phyloP scores from a whole-genome alignment of 2,888 invertebrate species.

The Apocheima hispidaria region DNA sequence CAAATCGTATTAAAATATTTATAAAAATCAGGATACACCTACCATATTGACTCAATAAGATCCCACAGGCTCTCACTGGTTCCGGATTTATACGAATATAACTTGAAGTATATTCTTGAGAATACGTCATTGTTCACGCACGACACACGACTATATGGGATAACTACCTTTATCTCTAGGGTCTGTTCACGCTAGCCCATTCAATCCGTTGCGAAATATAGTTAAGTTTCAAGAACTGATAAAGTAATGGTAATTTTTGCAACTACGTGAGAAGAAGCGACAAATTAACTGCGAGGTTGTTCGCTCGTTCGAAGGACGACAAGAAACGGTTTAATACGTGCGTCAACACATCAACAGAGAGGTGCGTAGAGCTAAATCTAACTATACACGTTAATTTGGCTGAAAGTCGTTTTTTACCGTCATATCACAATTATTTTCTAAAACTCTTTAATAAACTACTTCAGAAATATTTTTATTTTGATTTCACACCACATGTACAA shows the following conservation, averaged over 20 bases:
- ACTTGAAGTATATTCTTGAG: not conserved
- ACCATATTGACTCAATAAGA: constrained; percentile 72
- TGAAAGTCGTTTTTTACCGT: not conserved
- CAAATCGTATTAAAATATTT: not conserved
- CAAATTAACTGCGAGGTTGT: not conserved
- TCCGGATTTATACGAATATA: constrained; percentile 36
- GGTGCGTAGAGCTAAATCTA: not conserved
- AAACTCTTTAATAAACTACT: not conserved
- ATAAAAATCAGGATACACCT: constrained; percentile 23
- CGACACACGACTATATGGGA: constrained; percentile 17
- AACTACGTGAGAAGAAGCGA: constrained; percentile 21
- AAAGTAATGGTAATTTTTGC: constrained; percentile 20
- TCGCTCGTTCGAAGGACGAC: constrained; percentile 8
- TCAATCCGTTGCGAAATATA: not conserved
- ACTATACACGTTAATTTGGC: not conserved
- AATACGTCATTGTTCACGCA: not conserved
- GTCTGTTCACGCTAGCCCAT: constrained; percentile 7
- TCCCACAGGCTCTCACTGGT: constrained; percentile 53
- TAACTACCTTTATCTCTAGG: constrained; percentile 27
- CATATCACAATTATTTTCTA: not conserved
- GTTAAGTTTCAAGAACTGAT: constrained; percentile 10
- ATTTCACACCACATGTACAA: not conserved
- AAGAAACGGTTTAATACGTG: not conserved
- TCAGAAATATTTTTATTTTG: not conserved
- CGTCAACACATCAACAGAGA: not conserved